These are phyloP conservation scores for Drosophila ogumai DNA, from an alignment of 1,140 invertebrate species.

Conservation along the genomic window DNA sequence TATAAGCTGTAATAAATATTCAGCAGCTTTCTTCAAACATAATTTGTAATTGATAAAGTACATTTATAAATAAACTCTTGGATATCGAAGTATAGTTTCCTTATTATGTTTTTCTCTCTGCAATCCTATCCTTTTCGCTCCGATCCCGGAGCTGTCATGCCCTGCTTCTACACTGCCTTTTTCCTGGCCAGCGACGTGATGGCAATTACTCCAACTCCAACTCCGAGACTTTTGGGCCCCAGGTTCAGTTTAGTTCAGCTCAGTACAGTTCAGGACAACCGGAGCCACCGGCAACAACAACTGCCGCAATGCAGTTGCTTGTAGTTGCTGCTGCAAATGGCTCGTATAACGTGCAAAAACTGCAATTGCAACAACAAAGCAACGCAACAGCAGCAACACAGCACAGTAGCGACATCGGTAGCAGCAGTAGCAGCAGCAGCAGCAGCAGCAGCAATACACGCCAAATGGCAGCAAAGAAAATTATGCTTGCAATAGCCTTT, in stretches of 20 bases:
- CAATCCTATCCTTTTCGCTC: constrained; percentile 11
- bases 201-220: constrained; percentile 74
- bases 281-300: constrained; percentile 55
- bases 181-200: constrained; percentile 47
- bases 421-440: constrained; percentile 23
- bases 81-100: neutral
- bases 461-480: constrained; percentile 65
- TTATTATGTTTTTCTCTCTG: constrained; percentile 14
- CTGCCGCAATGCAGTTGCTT: constrained; percentile 79
- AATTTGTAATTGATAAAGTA: no score
- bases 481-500: constrained; percentile 83
- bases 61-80: neutral
- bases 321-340: constrained; percentile 79
- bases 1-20: no score
- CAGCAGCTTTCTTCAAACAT: no score
- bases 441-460: constrained; percentile 54
- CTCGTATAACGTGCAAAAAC: constrained; percentile 81
- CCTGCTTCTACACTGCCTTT: constrained; percentile 26
- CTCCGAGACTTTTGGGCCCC: constrained; percentile 35
- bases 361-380: constrained; percentile 68
- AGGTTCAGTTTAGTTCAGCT: constrained; percentile 24
- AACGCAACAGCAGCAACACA: constrained; percentile 46
- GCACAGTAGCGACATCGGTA: constrained; percentile 8
- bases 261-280: constrained; percentile 20
- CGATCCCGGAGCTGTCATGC: constrained; percentile 38